Percentiles rank a stretch among this genome's conserved stretches.
Evolutionary conservation across 2,113 vertebrate genomes (phyloP).

Genomic region (Crocuta crocuta): DNA sequence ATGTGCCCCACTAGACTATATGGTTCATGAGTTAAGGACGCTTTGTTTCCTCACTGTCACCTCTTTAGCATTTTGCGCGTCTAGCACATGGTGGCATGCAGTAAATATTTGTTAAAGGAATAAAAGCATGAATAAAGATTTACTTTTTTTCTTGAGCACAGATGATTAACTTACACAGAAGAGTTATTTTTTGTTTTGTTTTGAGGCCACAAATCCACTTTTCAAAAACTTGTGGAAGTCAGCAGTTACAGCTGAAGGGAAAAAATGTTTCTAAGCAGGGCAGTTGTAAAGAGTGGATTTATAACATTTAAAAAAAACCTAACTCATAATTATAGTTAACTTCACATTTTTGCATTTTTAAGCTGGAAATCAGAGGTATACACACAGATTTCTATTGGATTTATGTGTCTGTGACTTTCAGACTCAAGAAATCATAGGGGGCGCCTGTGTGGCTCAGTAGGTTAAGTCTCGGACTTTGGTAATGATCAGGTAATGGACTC

Average conservation of each 20-base stretch:
- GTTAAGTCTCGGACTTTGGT: no score
- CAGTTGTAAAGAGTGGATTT: not conserved
- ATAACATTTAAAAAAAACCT: not conserved
- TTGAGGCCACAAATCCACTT: not conserved
- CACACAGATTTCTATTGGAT: not conserved
- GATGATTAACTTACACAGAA: not conserved
- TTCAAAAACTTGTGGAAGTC: constrained; percentile 6
- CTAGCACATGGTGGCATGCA: not conserved
- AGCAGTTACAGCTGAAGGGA: not conserved
- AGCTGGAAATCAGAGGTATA: not conserved
- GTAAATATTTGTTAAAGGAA: not conserved
- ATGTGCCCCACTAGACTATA: not conserved
- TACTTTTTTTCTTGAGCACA: not conserved
- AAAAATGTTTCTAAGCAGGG: constrained; percentile 3
- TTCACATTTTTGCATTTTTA: not conserved
- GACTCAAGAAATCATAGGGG: not conserved
- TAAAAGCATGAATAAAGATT: not conserved
- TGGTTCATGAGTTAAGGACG: not conserved
- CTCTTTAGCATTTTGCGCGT: not conserved
- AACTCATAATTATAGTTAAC: not conserved
- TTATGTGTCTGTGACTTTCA: constrained; percentile 23
- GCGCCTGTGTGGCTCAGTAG: no score
- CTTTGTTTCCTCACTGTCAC: not conserved
- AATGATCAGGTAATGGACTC: no score
- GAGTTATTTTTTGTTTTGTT: constrained; percentile 54